Percentiles rank a stretch among this genome's conserved stretches.
Conservation (phyloP, 2,888 invertebrate genomes). For the Cosmia trapezina region DNA sequence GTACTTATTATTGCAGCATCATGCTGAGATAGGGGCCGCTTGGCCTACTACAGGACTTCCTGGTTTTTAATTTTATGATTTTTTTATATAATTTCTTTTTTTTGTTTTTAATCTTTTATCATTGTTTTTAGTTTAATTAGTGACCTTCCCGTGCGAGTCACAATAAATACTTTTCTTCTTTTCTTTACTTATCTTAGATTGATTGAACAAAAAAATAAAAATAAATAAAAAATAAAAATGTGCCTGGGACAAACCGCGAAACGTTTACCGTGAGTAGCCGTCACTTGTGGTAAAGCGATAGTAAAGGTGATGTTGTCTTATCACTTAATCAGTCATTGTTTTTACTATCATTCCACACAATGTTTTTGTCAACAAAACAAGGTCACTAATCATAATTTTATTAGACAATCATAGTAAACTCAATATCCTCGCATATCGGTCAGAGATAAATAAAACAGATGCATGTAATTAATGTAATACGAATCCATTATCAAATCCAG, state of each 20-base stretch:
- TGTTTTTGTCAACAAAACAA: conserved; percentile 20
- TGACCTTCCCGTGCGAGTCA: no score
- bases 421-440: conserved; percentile 26
- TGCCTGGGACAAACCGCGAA: background rate
- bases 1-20: no score
- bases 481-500: conserved; percentile 38
- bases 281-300: conserved; percentile 11
- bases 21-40: no score
- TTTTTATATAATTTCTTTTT: no score
- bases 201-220: no score
- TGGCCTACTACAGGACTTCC: no score
- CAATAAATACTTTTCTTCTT: no score
- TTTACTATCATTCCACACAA: conserved; percentile 15
- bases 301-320: conserved; percentile 10
- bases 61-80: no score
- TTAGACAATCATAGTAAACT: conserved; percentile 18
- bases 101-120: no score
- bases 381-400: conserved; percentile 21
- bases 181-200: no score
- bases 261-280: background rate
- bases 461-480: conserved; percentile 45
- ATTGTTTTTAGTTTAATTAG: no score
- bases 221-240: no score
- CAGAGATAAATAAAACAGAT: conserved; percentile 55
- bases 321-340: conserved; percentile 38